Percentiles rank a stretch among this genome's conserved stretches.
phyloP scores from a whole-genome alignment of 2,113 vertebrate species.

The Recurvirostra avosetta region DNA sequence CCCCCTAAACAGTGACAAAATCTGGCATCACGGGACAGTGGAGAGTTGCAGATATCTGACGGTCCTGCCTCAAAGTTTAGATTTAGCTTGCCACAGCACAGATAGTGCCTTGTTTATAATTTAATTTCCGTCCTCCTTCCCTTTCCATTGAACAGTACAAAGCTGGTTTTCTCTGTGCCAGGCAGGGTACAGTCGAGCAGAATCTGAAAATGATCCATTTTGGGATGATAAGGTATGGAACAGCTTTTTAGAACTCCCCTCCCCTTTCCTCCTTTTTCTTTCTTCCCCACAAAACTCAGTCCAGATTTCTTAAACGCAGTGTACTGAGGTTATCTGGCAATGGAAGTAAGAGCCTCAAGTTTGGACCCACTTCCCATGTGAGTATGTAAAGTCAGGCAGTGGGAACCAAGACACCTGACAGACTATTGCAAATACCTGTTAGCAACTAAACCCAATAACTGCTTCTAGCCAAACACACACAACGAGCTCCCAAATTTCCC shows the following conservation, averaged over 20 bases:
- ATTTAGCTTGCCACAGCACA: not conserved
- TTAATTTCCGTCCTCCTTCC: constrained; percentile 22
- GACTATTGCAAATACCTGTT: constrained; percentile 12
- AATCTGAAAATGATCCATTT: not conserved
- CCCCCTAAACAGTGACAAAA: not conserved
- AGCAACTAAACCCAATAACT: constrained; percentile 7
- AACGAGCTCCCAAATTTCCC: constrained; percentile 44
- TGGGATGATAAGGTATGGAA: not conserved
- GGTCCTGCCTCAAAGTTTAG: not conserved
- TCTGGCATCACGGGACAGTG: not conserved
- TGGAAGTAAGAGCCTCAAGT: not conserved
- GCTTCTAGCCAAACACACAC: constrained; percentile 34
- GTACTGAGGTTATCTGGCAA: not conserved
- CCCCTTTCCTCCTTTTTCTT: not conserved
- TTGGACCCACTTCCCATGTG: not conserved
- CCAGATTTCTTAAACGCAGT: not conserved
- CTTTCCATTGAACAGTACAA: not conserved
- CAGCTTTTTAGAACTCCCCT: not conserved
- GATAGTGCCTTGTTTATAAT: not conserved
- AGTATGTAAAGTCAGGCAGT: constrained; percentile 36
- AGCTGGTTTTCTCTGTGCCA: not conserved
- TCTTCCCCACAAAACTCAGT: not conserved
- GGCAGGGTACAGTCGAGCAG: not conserved
- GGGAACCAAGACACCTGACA: constrained; percentile 20
- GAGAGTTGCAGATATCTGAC: not conserved